Evolutionary conservation across 2,888 invertebrate genomes (phyloP).

Genomic region (Coleophora deauratella): DNA sequence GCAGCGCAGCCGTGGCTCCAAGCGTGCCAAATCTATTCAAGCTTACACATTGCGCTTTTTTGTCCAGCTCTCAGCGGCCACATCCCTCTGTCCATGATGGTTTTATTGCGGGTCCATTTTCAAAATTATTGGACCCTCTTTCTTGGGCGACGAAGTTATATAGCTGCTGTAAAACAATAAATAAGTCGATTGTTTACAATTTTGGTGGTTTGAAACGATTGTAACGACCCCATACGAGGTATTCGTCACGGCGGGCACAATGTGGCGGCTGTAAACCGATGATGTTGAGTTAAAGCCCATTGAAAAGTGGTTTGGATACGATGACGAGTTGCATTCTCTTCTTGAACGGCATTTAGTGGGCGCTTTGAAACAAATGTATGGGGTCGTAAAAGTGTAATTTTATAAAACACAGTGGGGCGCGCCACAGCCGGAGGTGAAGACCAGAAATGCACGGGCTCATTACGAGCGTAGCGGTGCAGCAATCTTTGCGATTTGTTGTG

Average conservation of each 20-base stretch:
- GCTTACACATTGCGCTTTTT: slow-evolving; percentile 20
- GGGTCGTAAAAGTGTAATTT: slow-evolving; percentile 18
- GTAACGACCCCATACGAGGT: slow-evolving; percentile 50
- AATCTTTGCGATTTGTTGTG: slow-evolving; percentile 12
- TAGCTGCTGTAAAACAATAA: slow-evolving; percentile 68
- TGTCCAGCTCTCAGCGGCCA: slow-evolving; percentile 10
- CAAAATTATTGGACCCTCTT: slow-evolving; percentile 48
- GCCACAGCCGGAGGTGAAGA: slow-evolving; percentile 26
- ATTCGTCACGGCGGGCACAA: slow-evolving; percentile 36
- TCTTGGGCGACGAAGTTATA: slow-evolving; percentile 55
- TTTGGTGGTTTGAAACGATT: slow-evolving; percentile 41
- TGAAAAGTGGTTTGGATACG: slow-evolving; percentile 38
- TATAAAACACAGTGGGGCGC: slow-evolving; percentile 36
- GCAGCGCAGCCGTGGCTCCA: slow-evolving; percentile 15
- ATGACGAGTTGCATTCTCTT: slow-evolving; percentile 37
- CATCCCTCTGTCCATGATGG: slow-evolving; percentile 52
- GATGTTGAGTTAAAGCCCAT: slow-evolving; percentile 43
- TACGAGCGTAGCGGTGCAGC: slow-evolving; percentile 29
- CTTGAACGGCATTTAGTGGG: slow-evolving; percentile 30
- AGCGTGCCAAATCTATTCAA: slow-evolving; percentile 58
- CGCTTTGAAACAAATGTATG: slow-evolving; percentile 38
- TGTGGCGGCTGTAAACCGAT: slow-evolving; percentile 39
- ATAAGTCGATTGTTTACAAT: slow-evolving; percentile 60
- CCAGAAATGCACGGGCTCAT: slow-evolving; percentile 27
- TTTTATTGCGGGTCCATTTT: slow-evolving; percentile 65